phyloP scores from a whole-genome alignment of 2,888 invertebrate genomes.

The Cerceris rybyensis region DNA sequence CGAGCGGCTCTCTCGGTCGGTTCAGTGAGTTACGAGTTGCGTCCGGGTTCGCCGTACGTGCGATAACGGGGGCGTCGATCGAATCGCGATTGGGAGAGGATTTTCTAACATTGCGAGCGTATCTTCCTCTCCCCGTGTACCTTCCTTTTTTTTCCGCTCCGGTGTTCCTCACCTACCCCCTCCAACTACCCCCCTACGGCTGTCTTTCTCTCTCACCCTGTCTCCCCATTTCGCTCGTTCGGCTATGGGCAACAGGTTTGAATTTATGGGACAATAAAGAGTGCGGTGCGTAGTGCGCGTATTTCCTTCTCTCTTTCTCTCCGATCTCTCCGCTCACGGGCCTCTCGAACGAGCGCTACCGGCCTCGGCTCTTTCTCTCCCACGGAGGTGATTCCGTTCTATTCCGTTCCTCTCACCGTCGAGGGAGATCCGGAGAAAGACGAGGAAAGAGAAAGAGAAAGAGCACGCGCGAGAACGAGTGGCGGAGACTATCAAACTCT shows the following conservation, averaged over 20 bases:
- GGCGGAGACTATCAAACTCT: slow-evolving; percentile 81
- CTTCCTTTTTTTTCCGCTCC: too few relatives aligned
- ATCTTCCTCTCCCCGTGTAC: slow-evolving; percentile 14
- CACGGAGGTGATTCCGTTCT: slow-evolving; percentile 14
- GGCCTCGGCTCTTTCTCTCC: slow-evolving; percentile 18
- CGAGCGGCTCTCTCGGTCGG: slow-evolving; percentile 64
- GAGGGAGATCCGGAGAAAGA: slow-evolving; percentile 43
- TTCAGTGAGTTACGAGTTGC: slow-evolving; percentile 76
- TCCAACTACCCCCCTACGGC: slow-evolving; percentile 26
- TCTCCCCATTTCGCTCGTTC: slow-evolving; percentile 68
- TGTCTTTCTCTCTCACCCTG: slow-evolving; percentile 35
- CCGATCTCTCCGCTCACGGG: slow-evolving; percentile 26
- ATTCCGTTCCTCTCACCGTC: slow-evolving; percentile 38
- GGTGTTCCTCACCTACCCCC: neutral
- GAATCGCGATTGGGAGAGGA: slow-evolving; percentile 69
- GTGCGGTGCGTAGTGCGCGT: slow-evolving; percentile 79
- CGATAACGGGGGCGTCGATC: slow-evolving; percentile 74
- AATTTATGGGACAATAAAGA: slow-evolving; percentile 82
- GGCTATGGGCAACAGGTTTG: slow-evolving; percentile 80
- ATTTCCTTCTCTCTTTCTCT: slow-evolving; percentile 66
- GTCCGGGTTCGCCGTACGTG: slow-evolving; percentile 72
- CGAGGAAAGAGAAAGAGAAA: slow-evolving; percentile 55
- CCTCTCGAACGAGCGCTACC: slow-evolving; percentile 19
- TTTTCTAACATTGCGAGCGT: slow-evolving; percentile 58
- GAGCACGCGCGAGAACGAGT: slow-evolving; percentile 56